phyloP scores from a whole-genome alignment of 53 echinoderm and acorn worm species.

The Actinopyga echinites region DNA sequence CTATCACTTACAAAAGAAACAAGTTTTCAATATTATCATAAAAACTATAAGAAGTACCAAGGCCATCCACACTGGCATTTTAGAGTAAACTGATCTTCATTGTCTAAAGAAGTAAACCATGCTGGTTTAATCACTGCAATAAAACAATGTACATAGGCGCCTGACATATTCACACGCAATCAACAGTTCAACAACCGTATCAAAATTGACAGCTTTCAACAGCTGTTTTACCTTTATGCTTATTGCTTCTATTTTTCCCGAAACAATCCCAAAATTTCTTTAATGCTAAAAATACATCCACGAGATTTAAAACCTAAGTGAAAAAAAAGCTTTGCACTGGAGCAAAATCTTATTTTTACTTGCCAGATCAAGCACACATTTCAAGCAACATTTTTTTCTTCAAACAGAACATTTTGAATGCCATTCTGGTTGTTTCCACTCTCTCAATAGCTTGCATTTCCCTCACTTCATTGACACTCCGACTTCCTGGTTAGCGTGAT shows the following conservation, averaged over 20 bases:
- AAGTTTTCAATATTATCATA: too few species aligned
- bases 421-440: not conserved
- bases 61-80: too few species aligned
- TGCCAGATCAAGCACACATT: not conserved
- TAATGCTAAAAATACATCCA: not conserved
- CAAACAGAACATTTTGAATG: not conserved
- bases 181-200: too few species aligned
- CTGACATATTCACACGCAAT: too few species aligned
- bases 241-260: slow-evolving; percentile 10
- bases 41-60: too few species aligned
- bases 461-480: not conserved
- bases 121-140: too few species aligned
- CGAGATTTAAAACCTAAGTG: not conserved
- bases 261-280: not conserved
- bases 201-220: not conserved
- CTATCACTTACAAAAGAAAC: too few species aligned
- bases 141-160: too few species aligned
- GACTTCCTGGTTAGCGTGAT: not conserved
- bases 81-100: too few species aligned
- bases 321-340: slow-evolving; percentile 13
- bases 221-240: not conserved
- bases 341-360: not conserved
- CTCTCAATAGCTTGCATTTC: not conserved
- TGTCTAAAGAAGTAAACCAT: too few species aligned
- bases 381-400: not conserved